Base-by-base conservation (phyloP, 2,888 invertebrate species). In the Stratiomys singularior region DNA sequence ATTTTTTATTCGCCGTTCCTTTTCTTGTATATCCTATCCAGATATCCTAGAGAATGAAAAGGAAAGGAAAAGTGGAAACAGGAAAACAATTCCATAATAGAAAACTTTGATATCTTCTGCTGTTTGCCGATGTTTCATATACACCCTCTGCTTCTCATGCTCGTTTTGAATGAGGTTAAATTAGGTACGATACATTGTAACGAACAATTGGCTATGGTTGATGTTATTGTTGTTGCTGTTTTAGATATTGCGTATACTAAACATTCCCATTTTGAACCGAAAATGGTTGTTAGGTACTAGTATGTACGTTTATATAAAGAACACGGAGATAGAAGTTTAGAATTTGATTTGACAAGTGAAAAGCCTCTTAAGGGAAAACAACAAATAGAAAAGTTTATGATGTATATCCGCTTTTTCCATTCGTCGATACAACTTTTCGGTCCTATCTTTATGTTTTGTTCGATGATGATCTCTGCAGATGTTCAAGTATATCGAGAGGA, bases 291-390 rank as follows among this genome's bases (percentile, higher is more conserved):
- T 37, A 37, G 37, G 9, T 37, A 9, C 37, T 3, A 37, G 15
- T 18, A 52, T 52, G 4, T 52, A 4, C 15, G 15, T 13, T 13
- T 13, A 4, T 52, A 13, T 2, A 52, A 37, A 37, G 37, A 37
- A 37, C 37, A 37, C 9, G 37, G 37, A 52, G 52, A 66, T 28
- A 46, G 46, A 46, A 47, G 47, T 46, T 7, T 18, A 44, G 69
- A 69, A 69, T 69, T 69, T 47, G 69, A 69, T 69, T 69, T 69
- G 69, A 69, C 69, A 69, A 69, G 69, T 69, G 69, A 69, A 69
- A 69, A 47, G 46, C 25, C 47, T 69, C 69, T 69, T 25, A 69
- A 69, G 69, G 69, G 69, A 44, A 64, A 60, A 30, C 15, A 30
- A 15, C 27, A 30, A 64, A 64, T 30, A 64, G 64, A 64, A 64